Conservation (phyloP, 2,797 vertebrate species). For the Rhinella marina region DNA sequence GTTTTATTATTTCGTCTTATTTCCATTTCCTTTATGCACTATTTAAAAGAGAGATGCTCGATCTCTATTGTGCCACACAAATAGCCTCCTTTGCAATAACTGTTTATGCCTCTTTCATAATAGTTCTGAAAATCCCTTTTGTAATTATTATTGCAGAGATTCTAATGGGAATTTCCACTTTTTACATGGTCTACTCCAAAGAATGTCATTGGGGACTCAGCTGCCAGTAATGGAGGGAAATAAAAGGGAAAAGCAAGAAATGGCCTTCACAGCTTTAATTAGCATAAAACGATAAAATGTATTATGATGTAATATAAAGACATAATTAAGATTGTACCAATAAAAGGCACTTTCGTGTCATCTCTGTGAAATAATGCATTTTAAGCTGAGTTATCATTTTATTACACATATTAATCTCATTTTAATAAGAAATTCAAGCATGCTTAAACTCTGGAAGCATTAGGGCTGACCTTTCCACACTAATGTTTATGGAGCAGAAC, state of each 20-base stretch:
- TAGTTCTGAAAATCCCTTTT: slow-evolving; percentile 21
- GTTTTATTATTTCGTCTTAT: slow-evolving; percentile 22
- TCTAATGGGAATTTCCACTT: slow-evolving; percentile 23
- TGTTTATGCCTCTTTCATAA: slow-evolving; percentile 6
- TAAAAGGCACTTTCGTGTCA: slow-evolving; percentile 34
- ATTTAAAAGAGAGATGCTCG: neutral
- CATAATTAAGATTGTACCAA: slow-evolving; percentile 43
- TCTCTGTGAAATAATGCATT: slow-evolving; percentile 42
- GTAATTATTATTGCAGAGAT: slow-evolving; percentile 22
- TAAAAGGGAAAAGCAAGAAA: slow-evolving; percentile 23
- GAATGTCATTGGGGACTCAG: slow-evolving; percentile 19
- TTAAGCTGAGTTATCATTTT: slow-evolving; percentile 43
- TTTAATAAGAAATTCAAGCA: slow-evolving; percentile 51
- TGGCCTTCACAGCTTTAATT: slow-evolving; percentile 34
- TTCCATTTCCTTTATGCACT: neutral
- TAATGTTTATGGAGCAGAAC: slow-evolving; percentile 53
- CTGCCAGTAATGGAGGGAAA: slow-evolving; percentile 23
- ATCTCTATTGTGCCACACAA: slow-evolving; percentile 19
- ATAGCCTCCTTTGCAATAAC: neutral
- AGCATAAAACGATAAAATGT: slow-evolving; percentile 34
- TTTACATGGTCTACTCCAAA: slow-evolving; percentile 3
- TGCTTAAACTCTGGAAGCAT: slow-evolving; percentile 40
- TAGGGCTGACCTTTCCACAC: slow-evolving; percentile 50
- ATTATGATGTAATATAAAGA: slow-evolving; percentile 42
- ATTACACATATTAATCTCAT: slow-evolving; percentile 56